A percentile compares a stretch with the other conserved stretches of the same genome.
Evolutionary conservation across 1,140 invertebrate genomes (phyloP).

Genomic region (Hylyphantes graminicola): DNA sequence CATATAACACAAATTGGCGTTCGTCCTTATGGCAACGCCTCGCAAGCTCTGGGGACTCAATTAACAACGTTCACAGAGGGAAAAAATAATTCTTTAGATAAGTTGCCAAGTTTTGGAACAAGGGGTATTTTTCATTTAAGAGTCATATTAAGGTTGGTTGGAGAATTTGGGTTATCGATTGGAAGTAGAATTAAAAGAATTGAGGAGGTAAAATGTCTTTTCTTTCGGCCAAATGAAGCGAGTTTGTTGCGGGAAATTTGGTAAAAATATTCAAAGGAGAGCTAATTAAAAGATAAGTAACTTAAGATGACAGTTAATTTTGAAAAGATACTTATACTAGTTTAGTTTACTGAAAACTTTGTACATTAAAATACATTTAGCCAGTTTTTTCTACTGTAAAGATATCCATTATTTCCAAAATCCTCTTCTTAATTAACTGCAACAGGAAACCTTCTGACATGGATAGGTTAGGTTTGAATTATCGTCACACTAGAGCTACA

Average conservation of each 20-base stretch:
- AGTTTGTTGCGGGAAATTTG: neutral
- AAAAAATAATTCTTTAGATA: slow-evolving; percentile 28
- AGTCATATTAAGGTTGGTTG: neutral
- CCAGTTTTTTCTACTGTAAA: no score
- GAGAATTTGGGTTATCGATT: slow-evolving; percentile 24
- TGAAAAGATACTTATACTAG: neutral
- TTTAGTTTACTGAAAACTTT: no score
- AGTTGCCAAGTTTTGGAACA: slow-evolving; percentile 24
- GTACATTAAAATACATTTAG: no score
- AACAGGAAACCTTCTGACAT: no score
- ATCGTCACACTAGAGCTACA: no score
- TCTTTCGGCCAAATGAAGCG: neutral
- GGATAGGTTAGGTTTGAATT: no score
- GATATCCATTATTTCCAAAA: no score
- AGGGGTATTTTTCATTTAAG: slow-evolving; percentile 18
- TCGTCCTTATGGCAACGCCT: slow-evolving; percentile 28
- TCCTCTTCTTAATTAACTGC: no score
- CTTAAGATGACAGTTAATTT: neutral
- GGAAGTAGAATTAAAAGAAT: neutral
- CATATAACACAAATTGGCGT: slow-evolving; percentile 54
- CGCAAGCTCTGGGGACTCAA: slow-evolving; percentile 39
- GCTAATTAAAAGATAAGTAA: neutral
- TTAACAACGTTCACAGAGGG: slow-evolving; percentile 12
- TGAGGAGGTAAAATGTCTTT: neutral
- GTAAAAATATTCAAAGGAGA: neutral